Base-by-base conservation (phyloP, 2,888 invertebrate species). In the Synergus laeviventris region DNA sequence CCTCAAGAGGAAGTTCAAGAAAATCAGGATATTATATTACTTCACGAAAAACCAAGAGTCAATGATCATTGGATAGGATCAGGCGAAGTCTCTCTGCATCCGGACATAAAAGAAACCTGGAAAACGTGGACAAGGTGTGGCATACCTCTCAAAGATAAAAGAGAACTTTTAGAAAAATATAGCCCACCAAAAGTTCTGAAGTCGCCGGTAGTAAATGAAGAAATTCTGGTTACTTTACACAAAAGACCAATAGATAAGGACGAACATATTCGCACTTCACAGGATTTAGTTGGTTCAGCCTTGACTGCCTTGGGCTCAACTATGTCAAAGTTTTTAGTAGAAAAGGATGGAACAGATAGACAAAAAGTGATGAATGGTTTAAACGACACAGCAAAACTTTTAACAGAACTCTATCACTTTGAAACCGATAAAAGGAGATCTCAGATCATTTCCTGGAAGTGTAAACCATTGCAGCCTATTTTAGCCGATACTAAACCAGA, bases 401-500 rank as follows among this genome's bases (percentile, higher is more conserved):
- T 70, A n/a, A 70, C 70, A 11, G 49, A 49, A 31, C 49, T 49
- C 4, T 70, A n/a, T 70, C 49, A 70, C 21, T 16, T 49, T n/a
- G 70, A 49, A 0, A 49, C 70, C 2, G 49, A 49, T 9, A 70
- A 70, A 1, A 16, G 70, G n/a, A 70, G 70, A 49, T 45, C 70
- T 8, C 45, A 70, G 7, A 31, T 70, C 1, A 70, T 70, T n/a
- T 70, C 70, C n/a, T 70, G 70, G 70, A 70, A 70, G n/a, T 31
- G 49, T 16, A n/a, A 24, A 12, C n/a, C 70, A 31, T 16, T 70
- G 2, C 24, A 31, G 36, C 31, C 24, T 31, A n/a, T 70, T 49
- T 70, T 70, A 31, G 70, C 49, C 12, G n/a, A 1, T 1, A 70
- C 70, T 16, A 49, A 70, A 9, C 70, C 70, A 5, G 70, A 70